Evolutionary conservation across 2,797 vertebrate genomes (phyloP).

Genomic region (Acanthornis magna): DNA sequence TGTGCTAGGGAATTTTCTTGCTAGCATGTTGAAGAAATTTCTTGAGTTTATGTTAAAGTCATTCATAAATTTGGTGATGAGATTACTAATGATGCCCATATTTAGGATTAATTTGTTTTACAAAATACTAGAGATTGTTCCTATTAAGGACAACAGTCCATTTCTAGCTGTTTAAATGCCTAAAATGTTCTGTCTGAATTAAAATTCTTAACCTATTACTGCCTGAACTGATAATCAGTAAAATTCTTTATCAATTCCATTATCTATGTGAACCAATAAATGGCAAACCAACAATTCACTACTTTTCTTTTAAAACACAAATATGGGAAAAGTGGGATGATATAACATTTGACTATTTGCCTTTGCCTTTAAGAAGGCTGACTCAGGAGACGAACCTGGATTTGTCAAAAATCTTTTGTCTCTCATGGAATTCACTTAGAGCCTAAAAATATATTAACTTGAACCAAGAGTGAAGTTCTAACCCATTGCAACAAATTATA

Average conservation of each 20-base stretch:
- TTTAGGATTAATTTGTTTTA: conserved; percentile 34
- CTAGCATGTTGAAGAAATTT: neutral
- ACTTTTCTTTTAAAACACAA: neutral
- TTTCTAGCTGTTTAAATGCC: conserved; percentile 45
- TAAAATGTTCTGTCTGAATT: conserved; percentile 41
- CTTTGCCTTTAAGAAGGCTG: neutral
- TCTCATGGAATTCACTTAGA: neutral
- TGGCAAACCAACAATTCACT: neutral
- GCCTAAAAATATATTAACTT: neutral
- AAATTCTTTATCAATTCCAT: conserved; percentile 41
- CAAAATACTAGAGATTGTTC: conserved; percentile 6
- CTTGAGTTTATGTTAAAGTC: neutral
- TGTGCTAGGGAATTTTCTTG: neutral
- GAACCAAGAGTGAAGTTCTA: neutral
- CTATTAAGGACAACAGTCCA: conserved; percentile 6
- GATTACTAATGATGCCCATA: neutral
- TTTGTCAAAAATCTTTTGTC: neutral
- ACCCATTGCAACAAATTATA: neutral
- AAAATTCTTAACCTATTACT: conserved; percentile 34
- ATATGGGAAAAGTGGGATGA: neutral
- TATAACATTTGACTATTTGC: neutral
- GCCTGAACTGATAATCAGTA: conserved; percentile 26
- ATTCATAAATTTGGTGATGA: conserved; percentile 5
- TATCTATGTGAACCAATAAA: neutral
- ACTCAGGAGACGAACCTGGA: neutral